Conservation (phyloP, 35 echinoderm and acorn worm genomes). For the Lytechinus pictus region DNA sequence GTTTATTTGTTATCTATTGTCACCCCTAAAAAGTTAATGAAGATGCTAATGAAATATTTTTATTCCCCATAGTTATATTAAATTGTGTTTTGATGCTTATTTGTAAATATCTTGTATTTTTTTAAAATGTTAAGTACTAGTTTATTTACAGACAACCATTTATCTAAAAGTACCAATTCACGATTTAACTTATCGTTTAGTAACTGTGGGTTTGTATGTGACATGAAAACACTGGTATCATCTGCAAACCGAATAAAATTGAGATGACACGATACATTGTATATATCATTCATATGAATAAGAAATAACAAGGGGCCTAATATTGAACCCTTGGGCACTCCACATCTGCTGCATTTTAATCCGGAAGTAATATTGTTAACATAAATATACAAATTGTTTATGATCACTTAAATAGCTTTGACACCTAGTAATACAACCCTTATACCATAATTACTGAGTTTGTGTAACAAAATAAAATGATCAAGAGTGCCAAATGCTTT, state of each 20-base stretch:
- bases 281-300: too few species aligned
- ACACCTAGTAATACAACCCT: too few species aligned
- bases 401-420: neutral
- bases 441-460: too few species aligned
- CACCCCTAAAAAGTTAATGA: neutral
- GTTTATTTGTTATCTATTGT: neutral
- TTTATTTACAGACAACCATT: too few species aligned
- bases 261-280: too few species aligned
- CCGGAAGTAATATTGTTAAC: neutral
- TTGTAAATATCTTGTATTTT: neutral
- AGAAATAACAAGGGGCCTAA: neutral
- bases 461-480: too few species aligned
- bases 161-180: neutral
- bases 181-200: neutral
- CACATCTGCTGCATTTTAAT: constrained; percentile 5
- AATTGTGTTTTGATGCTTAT: too few species aligned
- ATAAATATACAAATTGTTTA: neutral
- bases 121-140: too few species aligned
- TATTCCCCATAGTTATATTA: neutral
- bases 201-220: neutral
- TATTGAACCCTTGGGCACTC: neutral
- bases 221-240: neutral
- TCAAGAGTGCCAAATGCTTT: too few species aligned
- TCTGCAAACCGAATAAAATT: too few species aligned
- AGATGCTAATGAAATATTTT: neutral